These are phyloP conservation scores for Euura lappo DNA, from an alignment of 1,140 invertebrate species.

Conservation along the genomic window DNA sequence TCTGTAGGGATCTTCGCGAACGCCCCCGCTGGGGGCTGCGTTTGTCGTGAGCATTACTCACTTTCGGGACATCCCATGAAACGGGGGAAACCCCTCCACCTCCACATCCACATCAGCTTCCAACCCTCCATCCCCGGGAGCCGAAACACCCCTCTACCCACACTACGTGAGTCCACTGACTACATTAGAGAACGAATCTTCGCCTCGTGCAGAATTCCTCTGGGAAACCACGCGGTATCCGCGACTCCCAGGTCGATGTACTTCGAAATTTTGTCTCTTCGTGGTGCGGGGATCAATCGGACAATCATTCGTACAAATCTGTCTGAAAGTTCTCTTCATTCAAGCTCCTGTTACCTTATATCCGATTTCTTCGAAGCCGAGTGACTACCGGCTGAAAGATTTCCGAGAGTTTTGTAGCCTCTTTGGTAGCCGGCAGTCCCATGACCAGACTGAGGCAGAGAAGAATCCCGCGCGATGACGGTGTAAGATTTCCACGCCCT, in stretches of 20 bases:
- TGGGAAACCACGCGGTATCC: not conserved
- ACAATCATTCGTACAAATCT: too few species aligned
- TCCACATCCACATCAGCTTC: constrained; percentile 8
- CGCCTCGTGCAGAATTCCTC: constrained; percentile 30
- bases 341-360: too few species aligned
- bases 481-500: constrained; percentile 6
- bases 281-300: too few species aligned
- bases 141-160: constrained; percentile 24
- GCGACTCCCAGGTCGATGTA: not conserved
- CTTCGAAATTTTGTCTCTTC: too few species aligned
- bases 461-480: constrained; percentile 6
- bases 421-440: too few species aligned
- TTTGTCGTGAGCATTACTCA: constrained; percentile 64
- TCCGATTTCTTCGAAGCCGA: too few species aligned
- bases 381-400: too few species aligned
- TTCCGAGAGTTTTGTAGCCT: too few species aligned
- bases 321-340: too few species aligned
- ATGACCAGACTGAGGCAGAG: not conserved
- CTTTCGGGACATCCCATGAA: constrained; percentile 50
- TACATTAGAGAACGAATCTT: constrained; percentile 62
- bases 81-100: not conserved
- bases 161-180: constrained; percentile 52
- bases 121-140: constrained; percentile 36
- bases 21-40: constrained; percentile 48
- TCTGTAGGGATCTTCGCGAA: constrained; percentile 54